Conservation (phyloP, 2,113 vertebrate genomes). For the Lota lota region DNA sequence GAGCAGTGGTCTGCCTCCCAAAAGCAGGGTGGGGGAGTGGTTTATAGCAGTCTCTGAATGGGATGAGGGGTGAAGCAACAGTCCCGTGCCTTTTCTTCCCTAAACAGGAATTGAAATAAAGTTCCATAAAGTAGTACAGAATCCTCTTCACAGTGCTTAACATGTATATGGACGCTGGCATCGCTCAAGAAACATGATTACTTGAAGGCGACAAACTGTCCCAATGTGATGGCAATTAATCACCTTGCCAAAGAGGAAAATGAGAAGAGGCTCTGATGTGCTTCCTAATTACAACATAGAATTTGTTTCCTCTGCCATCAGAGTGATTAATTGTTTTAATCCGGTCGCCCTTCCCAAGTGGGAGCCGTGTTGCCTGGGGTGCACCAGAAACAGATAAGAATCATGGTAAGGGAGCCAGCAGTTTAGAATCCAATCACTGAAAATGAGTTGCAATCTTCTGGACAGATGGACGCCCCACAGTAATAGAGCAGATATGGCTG, state of each 20-base stretch:
- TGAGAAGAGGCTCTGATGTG: constrained; percentile 44
- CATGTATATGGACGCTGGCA: constrained; percentile 3
- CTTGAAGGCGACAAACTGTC: constrained; percentile 14
- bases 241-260: constrained; percentile 62
- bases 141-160: background rate
- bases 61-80: too few relatives aligned
- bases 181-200: constrained; percentile 32
- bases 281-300: constrained; percentile 67
- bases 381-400: constrained; percentile 28
- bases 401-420: constrained; percentile 18
- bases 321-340: constrained; percentile 73
- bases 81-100: too few relatives aligned
- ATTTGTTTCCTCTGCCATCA: constrained; percentile 65
- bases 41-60: too few relatives aligned
- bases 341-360: constrained; percentile 50
- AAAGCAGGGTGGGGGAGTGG: too few relatives aligned
- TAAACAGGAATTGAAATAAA: too few relatives aligned
- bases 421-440: constrained; percentile 42
- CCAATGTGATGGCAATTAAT: constrained; percentile 70
- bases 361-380: constrained; percentile 37
- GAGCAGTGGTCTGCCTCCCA: too few relatives aligned
- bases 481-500: constrained; percentile 24
- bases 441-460: constrained; percentile 13
- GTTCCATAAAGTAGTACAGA: background rate
- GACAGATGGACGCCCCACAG: constrained; percentile 50